These are phyloP conservation scores for Acleris literana DNA, from an alignment of 2,888 invertebrate genomes.

Conservation along the genomic window DNA sequence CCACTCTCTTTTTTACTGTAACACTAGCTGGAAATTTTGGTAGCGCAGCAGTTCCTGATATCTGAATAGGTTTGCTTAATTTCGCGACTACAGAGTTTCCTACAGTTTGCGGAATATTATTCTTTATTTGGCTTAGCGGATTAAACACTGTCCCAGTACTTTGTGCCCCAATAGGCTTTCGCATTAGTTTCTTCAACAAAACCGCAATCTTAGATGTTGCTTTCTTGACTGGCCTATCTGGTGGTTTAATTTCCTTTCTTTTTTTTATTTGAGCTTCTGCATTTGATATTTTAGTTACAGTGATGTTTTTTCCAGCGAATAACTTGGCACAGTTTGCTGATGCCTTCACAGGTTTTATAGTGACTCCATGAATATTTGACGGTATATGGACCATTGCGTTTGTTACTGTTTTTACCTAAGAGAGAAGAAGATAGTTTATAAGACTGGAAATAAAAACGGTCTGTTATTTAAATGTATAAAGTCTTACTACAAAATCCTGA, in stretches of 20 bases:
- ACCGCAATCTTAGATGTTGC: constrained; percentile 35
- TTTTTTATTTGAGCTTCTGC: constrained; percentile 44
- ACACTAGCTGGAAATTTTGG: constrained; percentile 63
- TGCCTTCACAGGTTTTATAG: constrained; percentile 56
- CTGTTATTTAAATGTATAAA: too few species aligned
- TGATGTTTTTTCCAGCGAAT: constrained; percentile 46
- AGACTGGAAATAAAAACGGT: not conserved
- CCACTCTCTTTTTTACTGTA: constrained; percentile 57
- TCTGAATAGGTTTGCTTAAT: constrained; percentile 43
- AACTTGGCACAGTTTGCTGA: constrained; percentile 42
- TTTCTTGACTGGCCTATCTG: constrained; percentile 40
- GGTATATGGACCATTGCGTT: constrained; percentile 78
- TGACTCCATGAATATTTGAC: constrained; percentile 55
- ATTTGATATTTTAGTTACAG: constrained; percentile 47
- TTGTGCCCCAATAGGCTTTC: not conserved
- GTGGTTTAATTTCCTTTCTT: constrained; percentile 40
- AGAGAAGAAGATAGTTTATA: constrained; percentile 18
- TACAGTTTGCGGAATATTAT: not conserved
- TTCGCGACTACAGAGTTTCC: constrained; percentile 12
- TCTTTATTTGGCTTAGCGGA: constrained; percentile 14
- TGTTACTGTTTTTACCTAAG: constrained; percentile 63
- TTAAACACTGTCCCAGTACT: constrained; percentile 15
- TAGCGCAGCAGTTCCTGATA: constrained; percentile 44
- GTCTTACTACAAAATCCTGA: too few species aligned
- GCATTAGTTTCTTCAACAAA: constrained; percentile 4